Conservation (phyloP, 1,140 invertebrate species). For the Eubasilissa regina region DNA sequence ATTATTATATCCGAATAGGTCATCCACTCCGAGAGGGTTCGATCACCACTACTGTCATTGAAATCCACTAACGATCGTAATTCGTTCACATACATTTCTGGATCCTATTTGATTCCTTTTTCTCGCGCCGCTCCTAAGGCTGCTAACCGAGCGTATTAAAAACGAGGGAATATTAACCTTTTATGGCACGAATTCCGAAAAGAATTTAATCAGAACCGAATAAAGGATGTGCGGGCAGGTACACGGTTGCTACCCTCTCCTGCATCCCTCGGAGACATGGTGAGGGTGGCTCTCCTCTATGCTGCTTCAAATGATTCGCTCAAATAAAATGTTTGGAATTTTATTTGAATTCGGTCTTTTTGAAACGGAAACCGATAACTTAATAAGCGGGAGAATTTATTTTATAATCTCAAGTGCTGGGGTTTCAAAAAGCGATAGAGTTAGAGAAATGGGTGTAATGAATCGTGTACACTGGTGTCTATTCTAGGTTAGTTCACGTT, state of each 20-base stretch:
- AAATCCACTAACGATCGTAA: slow-evolving; percentile 30
- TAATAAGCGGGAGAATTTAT: no score
- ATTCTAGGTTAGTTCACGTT: no score
- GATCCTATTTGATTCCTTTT: slow-evolving; percentile 27
- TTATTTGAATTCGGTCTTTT: not conserved
- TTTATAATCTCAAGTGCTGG: no score
- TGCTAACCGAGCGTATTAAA: slow-evolving; percentile 38
- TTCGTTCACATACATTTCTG: slow-evolving; percentile 6
- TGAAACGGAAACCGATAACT: no score
- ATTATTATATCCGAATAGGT: not conserved
- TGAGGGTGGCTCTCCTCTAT: not conserved
- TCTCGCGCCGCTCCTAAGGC: not conserved
- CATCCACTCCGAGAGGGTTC: not conserved
- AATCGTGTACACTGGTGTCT: no score
- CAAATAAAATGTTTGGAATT: not conserved
- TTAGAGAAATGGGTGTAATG: no score
- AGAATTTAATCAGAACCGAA: slow-evolving; percentile 44
- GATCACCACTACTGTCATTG: slow-evolving; percentile 13
- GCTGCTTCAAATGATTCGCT: not conserved
- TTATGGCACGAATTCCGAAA: slow-evolving; percentile 40
- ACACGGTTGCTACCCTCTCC: slow-evolving; percentile 1
- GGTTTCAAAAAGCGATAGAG: no score
- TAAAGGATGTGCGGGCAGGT: slow-evolving; percentile 22
- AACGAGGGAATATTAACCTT: slow-evolving; percentile 43
- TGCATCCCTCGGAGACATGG: not conserved